These are phyloP conservation scores for Amorpha juglandis DNA, from an alignment of 2,888 invertebrate species.

Conservation along the genomic window DNA sequence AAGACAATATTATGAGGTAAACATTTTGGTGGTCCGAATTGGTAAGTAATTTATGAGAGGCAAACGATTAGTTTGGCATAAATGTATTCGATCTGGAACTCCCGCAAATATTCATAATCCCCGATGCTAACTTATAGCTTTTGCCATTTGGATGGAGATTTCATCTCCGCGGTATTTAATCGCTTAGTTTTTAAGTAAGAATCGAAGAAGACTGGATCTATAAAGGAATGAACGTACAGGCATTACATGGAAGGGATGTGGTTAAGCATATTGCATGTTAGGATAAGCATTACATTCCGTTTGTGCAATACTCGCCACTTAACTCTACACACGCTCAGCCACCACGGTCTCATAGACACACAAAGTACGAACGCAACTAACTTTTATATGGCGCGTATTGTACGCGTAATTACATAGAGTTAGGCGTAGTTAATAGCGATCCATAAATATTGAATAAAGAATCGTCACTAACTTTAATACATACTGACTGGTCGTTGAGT, in stretches of 20 bases:
- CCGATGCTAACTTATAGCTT: not conserved
- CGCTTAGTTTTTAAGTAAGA: constrained; percentile 52
- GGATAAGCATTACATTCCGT: constrained; percentile 35
- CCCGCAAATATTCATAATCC: not conserved
- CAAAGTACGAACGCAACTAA: not conserved
- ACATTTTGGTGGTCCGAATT: not conserved
- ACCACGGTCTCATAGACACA: not conserved
- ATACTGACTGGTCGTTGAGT: not conserved
- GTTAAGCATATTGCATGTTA: constrained; percentile 47
- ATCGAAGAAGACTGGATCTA: constrained; percentile 63
- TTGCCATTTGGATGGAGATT: not conserved
- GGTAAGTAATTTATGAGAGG: not conserved
- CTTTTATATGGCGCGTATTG: constrained; percentile 25
- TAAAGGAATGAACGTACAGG: constrained; percentile 47
- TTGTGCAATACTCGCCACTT: constrained; percentile 23
- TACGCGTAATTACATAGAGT: constrained; percentile 4
- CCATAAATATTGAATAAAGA: constrained; percentile 1
- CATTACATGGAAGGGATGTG: constrained; percentile 42
- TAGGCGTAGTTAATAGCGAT: constrained; percentile 6
- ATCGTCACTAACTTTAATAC: constrained; percentile 2
- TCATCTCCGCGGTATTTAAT: constrained; percentile 29
- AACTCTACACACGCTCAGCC: not conserved
- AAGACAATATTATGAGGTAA: constrained; percentile 2
- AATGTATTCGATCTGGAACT: not conserved
- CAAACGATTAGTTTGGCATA: not conserved